Conservation (phyloP, 1,140 invertebrate genomes). For the Halesus radiatus region DNA sequence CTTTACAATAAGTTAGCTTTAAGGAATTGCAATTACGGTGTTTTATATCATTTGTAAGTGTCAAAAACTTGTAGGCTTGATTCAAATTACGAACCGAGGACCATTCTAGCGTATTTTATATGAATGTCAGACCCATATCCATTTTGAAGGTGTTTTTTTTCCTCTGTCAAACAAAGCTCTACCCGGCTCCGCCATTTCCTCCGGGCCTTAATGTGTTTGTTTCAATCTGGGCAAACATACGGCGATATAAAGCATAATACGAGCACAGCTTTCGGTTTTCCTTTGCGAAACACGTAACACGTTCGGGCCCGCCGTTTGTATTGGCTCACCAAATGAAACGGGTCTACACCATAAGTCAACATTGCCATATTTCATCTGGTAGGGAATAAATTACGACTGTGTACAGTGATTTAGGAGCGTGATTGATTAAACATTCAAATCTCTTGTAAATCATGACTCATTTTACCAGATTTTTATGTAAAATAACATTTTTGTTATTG, state of each 20-base stretch:
- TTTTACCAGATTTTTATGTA: too few relatives aligned
- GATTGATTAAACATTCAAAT: too few relatives aligned
- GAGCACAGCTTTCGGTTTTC: conserved; percentile 2
- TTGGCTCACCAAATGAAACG: conserved; percentile 4
- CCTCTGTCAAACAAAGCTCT: conserved; percentile 26
- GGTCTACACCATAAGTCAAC: conserved; percentile 13
- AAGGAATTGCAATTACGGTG: too few relatives aligned
- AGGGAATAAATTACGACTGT: too few relatives aligned
- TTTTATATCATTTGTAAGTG: too few relatives aligned
- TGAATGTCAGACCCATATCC: conserved; percentile 26
- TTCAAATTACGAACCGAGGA: background rate
- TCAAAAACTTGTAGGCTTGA: background rate
- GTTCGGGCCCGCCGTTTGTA: background rate
- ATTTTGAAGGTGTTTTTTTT: conserved; percentile 16
- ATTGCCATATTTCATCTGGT: too few relatives aligned
- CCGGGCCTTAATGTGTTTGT: conserved; percentile 32
- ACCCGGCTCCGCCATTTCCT: conserved; percentile 3
- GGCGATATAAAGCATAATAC: background rate
- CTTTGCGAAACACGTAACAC: conserved; percentile 15
- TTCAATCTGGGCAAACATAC: conserved; percentile 28
- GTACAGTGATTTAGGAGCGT: too few relatives aligned
- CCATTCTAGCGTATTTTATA: background rate
- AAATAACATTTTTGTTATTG: too few relatives aligned
- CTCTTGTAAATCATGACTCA: too few relatives aligned
- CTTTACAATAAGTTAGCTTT: too few relatives aligned